Evolutionary conservation across 2,888 invertebrate species (phyloP).

Genomic region (Blastobasis lacticolella): DNA sequence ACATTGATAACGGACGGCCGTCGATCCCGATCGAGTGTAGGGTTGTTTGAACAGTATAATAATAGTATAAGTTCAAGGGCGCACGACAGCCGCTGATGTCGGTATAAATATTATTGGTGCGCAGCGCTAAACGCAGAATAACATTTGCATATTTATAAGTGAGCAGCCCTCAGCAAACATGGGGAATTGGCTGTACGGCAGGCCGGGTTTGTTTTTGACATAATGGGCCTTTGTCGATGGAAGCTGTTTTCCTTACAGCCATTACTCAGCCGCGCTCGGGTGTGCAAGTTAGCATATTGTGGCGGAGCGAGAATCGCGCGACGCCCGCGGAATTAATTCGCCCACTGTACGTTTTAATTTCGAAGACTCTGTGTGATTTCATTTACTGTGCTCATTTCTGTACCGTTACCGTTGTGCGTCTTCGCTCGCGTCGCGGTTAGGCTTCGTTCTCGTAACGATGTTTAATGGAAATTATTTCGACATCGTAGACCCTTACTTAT

Average conservation of each 20-base stretch:
- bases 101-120: constrained; percentile 69
- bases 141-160: constrained; percentile 71
- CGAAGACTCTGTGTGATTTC: no score
- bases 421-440: no score
- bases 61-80: constrained; percentile 58
- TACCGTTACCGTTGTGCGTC: no score
- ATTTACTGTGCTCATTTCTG: no score
- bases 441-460: no score
- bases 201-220: constrained; percentile 59
- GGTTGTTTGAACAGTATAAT: constrained; percentile 57
- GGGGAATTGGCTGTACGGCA: constrained; percentile 48
- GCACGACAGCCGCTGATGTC: constrained; percentile 46
- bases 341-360: no score
- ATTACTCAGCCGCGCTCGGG: constrained; percentile 11
- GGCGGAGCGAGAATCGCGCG: neutral
- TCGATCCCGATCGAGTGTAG: constrained; percentile 35
- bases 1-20: constrained; percentile 38
- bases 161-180: constrained; percentile 63
- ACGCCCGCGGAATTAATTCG: no score
- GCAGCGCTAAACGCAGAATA: constrained; percentile 61
- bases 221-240: constrained; percentile 56
- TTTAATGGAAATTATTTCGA: no score
- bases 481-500: no score
- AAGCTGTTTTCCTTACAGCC: constrained; percentile 41
- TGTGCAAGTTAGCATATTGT: constrained; percentile 44